Percentiles rank a stretch among this genome's conserved stretches.
Conservation (phyloP, 2,888 invertebrate species). For the Stomorhina lunata region DNA sequence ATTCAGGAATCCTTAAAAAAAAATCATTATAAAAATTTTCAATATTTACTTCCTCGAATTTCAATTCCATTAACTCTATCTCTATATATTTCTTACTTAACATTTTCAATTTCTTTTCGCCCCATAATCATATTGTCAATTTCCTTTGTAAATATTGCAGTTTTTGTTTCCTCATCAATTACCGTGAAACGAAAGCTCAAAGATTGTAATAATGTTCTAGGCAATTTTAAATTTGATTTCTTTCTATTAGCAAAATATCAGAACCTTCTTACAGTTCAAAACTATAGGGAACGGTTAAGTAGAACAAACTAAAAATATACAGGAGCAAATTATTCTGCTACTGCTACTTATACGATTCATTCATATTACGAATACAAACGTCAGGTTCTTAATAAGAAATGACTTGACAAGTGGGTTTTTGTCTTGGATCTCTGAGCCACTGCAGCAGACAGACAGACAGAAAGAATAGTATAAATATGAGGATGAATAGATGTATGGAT, state of each 20-base stretch:
- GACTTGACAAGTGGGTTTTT: conserved; percentile 18
- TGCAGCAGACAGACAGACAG: no score
- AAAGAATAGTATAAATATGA: no score
- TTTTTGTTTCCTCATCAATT: conserved; percentile 4
- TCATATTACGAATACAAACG: conserved; percentile 19
- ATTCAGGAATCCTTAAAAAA: no score
- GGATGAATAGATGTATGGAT: no score
- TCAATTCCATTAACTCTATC: no score
- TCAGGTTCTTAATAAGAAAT: conserved; percentile 23
- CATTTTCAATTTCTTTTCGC: neutral
- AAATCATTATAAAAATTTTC: no score
- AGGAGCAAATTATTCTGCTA: neutral
- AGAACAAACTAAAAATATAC: neutral
- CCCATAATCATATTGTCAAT: neutral
- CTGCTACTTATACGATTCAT: no score
- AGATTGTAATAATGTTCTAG: neutral
- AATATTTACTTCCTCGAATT: no score
- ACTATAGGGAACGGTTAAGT: neutral
- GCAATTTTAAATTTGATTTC: conserved; percentile 15
- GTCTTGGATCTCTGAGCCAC: no score
- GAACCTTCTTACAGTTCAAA: neutral
- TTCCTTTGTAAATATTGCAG: conserved; percentile 16
- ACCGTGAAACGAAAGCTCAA: neutral
- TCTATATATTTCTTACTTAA: no score
- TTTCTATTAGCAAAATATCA: neutral